Percentiles rank a stretch among this genome's conserved stretches.
Evolutionary conservation across 2,797 vertebrate species (phyloP).

Genomic region (Avahi laniger): DNA sequence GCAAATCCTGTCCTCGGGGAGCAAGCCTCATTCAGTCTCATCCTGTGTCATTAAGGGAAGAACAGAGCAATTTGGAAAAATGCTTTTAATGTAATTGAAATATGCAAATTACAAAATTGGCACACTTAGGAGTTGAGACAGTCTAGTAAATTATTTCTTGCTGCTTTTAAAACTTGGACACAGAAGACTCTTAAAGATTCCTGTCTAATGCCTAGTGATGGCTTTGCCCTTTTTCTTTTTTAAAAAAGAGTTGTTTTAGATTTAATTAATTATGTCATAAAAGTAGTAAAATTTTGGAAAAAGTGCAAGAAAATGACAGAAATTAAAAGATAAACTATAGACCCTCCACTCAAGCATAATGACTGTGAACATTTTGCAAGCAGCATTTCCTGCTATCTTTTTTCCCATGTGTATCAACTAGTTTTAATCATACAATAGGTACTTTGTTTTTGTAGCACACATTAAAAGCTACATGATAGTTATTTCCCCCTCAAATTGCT

Average conservation of each 20-base stretch:
- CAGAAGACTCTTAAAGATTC: not conserved
- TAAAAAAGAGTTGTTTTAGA: not conserved
- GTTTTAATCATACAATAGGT: not conserved
- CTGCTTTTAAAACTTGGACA: conserved; percentile 71
- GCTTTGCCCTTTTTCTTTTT: not conserved
- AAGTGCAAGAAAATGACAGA: not conserved
- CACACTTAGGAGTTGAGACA: conserved; percentile 49
- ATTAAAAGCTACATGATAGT: not conserved
- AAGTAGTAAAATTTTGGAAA: not conserved
- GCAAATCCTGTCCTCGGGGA: not conserved
- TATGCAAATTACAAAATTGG: conserved; percentile 73
- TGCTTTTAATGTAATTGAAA: conserved; percentile 78
- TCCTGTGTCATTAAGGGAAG: conserved; percentile 41
- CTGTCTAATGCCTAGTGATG: not conserved
- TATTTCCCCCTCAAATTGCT: too few relatives aligned
- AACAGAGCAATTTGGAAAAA: conserved; percentile 70
- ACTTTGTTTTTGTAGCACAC: not conserved
- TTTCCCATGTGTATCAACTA: not conserved
- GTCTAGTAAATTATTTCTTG: conserved; percentile 58
- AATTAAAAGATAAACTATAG: not conserved
- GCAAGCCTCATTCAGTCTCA: not conserved
- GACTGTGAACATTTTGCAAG: rapidly evolving
- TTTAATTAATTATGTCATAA: conserved; percentile 20
- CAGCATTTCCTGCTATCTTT: not conserved
- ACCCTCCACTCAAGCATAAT: rapidly evolving